Base-by-base conservation (phyloP, 2,888 invertebrate species). In the Cephus rjabovi region DNA sequence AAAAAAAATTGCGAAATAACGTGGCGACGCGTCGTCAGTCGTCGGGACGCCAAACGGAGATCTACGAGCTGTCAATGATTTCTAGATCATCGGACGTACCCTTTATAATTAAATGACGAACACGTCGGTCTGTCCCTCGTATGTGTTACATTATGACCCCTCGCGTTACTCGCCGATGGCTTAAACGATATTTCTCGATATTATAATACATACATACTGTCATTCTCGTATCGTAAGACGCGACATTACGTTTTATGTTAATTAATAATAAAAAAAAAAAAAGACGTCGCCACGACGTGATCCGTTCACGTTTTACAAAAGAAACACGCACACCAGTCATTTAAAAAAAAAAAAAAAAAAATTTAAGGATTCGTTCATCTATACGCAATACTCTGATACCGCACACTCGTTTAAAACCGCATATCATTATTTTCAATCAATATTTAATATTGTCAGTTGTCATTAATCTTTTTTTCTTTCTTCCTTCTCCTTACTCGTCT, bases 151-250 rank as follows among this genome's bases (percentile, higher is more conserved):
- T 40, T 40, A 40, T 40, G 15, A 15, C 15, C 34, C 34, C 40
- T 40, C 70, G 34, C 80, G 83, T 86, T 87, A 85, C 83, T 86
- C 86, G 83, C 83, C 80, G 81, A 86, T 87, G 81, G 82, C 79
- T 86, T 81, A 85, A 85, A 82, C 82, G 82, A 79, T 81, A 83
- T 84, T 70, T 86, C 82, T 84, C 40, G 84, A 85, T 85, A 85
- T 86, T 83, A 84, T 77, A 85, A 82, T 81, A 83, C 84, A 85
- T 81, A 82, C 84, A 85, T 81, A 81, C 84, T 33, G 70, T 76
- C 77, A 77, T 69, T 84, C 81, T 81, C 81, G n/a, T 69, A 40
- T 30, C 15, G 40, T 40, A 75, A 56, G 77, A 79, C 74, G 76
- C 73, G 68, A 69, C 74, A 68, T 75, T 75, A 75, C 34, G 40